These are phyloP conservation scores for Psilanteris sp. DNA, from an alignment of 1,140 invertebrate genomes.

Conservation along the genomic window DNA sequence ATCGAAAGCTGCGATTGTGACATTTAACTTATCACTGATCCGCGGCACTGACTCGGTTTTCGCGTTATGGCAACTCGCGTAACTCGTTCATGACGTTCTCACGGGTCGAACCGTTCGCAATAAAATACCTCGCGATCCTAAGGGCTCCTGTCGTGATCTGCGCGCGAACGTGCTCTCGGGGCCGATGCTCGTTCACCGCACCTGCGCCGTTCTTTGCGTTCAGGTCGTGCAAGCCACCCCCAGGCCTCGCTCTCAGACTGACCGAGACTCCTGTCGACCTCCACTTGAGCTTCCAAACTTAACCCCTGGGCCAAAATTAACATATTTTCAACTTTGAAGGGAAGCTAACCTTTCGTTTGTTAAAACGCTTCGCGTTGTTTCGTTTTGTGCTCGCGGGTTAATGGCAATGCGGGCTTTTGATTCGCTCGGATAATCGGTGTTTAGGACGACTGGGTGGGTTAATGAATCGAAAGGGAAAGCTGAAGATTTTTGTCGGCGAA, in stretches of 20 bases:
- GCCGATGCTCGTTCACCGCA: conserved; percentile 59
- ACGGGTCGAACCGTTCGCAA: conserved; percentile 27
- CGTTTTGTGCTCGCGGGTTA: too few relatives aligned
- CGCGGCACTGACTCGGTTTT: conserved; percentile 21
- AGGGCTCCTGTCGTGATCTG: conserved; percentile 68
- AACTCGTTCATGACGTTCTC: conserved; percentile 65
- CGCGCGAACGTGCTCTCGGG: conserved; percentile 54
- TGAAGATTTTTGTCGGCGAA: too few relatives aligned
- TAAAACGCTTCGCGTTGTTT: too few relatives aligned
- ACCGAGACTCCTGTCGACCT: conserved; percentile 49
- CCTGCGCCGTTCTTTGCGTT: conserved; percentile 58
- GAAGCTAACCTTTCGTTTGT: too few relatives aligned
- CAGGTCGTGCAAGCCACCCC: conserved; percentile 50
- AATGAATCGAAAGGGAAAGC: too few relatives aligned
- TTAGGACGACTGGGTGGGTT: too few relatives aligned
- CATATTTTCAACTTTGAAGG: too few relatives aligned
- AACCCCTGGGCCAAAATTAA: conserved; percentile 14
- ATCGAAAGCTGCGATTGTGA: background rate
- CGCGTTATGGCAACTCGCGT: conserved; percentile 56
- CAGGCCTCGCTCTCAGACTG: conserved; percentile 41
- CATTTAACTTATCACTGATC: conserved; percentile 9
- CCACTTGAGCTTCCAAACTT: conserved; percentile 2
- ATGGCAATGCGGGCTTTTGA: too few relatives aligned
- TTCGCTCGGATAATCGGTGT: too few relatives aligned
- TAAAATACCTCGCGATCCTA: conserved; percentile 67